A percentile compares a stretch with the other conserved stretches of the same genome.
These are phyloP conservation scores for Troglohyphantes excavatus DNA, from an alignment of 2,888 invertebrate genomes.

Conservation along the genomic window DNA sequence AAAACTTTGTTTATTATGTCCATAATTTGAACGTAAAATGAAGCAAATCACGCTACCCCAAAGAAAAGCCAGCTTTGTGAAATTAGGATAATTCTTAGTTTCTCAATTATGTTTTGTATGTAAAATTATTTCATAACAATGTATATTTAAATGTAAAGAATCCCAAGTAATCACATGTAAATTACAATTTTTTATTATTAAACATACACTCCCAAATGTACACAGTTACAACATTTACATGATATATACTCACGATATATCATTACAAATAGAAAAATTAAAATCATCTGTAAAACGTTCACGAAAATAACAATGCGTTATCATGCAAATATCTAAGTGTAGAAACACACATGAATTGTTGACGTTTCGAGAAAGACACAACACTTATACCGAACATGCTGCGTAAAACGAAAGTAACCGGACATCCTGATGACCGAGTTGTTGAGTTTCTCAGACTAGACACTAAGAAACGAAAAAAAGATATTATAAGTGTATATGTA, in stretches of 20 bases:
- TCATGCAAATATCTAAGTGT: conserved; percentile 63
- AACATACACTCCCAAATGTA: conserved; percentile 46
- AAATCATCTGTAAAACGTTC: conserved; percentile 72
- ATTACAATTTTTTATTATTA: conserved; percentile 44
- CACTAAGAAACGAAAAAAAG: no score
- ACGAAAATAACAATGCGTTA: conserved; percentile 70
- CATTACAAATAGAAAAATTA: conserved; percentile 66
- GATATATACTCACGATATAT: conserved; percentile 39
- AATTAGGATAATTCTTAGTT: no score
- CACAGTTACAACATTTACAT: conserved; percentile 52
- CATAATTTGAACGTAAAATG: no score
- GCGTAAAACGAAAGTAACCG: not conserved
- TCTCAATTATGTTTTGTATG: no score
- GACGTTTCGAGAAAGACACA: conserved; percentile 10
- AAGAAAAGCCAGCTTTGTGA: no score
- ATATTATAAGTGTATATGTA: no score
- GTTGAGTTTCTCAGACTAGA: not conserved
- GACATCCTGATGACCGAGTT: not conserved
- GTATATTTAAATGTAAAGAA: no score
- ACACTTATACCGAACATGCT: conserved; percentile 40
- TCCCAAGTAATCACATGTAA: not conserved
- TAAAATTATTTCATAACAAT: no score
- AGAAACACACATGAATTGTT: conserved; percentile 23
- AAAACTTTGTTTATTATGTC: no score
- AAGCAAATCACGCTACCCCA: no score